These are phyloP conservation scores for Tenthredo livida DNA, from an alignment of 2,888 invertebrate genomes.

Conservation along the genomic window DNA sequence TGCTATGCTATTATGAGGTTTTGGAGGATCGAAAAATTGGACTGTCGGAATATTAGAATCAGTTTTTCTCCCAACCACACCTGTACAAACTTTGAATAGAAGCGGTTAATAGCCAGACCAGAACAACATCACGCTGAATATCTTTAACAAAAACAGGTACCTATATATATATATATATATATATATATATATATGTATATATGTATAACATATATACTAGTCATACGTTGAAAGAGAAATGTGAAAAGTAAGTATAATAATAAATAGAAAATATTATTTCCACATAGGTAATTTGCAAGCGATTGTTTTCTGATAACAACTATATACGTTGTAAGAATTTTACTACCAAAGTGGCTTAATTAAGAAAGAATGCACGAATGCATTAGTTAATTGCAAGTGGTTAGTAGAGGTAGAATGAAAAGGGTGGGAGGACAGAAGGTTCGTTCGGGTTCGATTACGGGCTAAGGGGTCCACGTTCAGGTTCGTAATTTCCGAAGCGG, in stretches of 20 bases:
- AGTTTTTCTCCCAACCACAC: neutral
- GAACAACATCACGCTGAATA: neutral
- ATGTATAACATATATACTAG: no score
- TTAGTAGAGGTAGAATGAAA: neutral
- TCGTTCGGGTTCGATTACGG: slow-evolving; percentile 36
- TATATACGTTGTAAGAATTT: neutral
- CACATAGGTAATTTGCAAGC: neutral
- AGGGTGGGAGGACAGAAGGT: neutral
- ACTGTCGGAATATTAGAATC: neutral
- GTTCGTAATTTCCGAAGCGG: slow-evolving; percentile 43
- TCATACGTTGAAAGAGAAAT: neutral
- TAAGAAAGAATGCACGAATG: slow-evolving; percentile 28
- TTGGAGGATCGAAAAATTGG: neutral
- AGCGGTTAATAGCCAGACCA: neutral
- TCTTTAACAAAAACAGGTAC: neutral
- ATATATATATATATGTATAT: no score
- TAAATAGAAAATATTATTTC: neutral
- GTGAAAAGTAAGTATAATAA: neutral
- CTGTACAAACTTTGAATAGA: slow-evolving; percentile 28
- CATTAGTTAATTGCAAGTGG: slow-evolving; percentile 38
- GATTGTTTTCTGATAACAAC: neutral
- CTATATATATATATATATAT: no score
- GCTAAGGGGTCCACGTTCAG: slow-evolving; percentile 25
- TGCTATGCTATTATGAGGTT: neutral
- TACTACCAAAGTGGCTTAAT: neutral